Evolutionary conservation across 2,888 invertebrate genomes (phyloP), one percentile per base, ranked within the genome.

Genomic region (Ectemnius lituratus): DNA sequence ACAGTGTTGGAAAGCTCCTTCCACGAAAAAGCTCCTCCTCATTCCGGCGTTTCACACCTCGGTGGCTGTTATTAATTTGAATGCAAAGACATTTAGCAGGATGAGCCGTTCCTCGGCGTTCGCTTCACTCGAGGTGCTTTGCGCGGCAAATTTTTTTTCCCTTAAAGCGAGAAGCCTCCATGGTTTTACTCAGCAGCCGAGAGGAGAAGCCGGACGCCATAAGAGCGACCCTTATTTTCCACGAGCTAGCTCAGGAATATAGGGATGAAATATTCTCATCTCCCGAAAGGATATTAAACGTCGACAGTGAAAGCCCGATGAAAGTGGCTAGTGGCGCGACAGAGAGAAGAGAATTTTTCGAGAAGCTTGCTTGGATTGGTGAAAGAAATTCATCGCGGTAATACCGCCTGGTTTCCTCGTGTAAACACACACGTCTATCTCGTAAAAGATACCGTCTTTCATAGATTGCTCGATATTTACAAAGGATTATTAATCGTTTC

Each of bases 231-330:
- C 61, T 6, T 71, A 67, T 61, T 58, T 72, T 57, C 20, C 18
- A 14, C 27, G 28, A n/a, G 37, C n/a, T 6, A 52, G 52, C 52
- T 3, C 11, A n/a, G 59, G 59, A 63, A 57, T 46, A 37, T 57
- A 18, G 47, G 46, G 56, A 71, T 70, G 46, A 70, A 49, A 80
- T 63, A 63, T 67, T 70, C 59, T 66, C 18, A 59, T 67, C 56
- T 37, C 28, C 20, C 46, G 28, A 16, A 37, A 67, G 65, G 65
- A 74, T 74, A 77, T 80, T 77, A 74, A 74, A 77, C 49, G 77
- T 72, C 65, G 62, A 28, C n/a, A 45, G 60, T 16, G 14, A 27
- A 2, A 20, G 58, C 14, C 6, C 4, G 28, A n/a, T 6, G 52
- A 28, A 62, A n/a, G 63, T 18, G 61, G 58, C 67, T 58, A 60